Conservation (phyloP, 2,888 invertebrate genomes). For the Gymnoscelis rufifasciata region DNA sequence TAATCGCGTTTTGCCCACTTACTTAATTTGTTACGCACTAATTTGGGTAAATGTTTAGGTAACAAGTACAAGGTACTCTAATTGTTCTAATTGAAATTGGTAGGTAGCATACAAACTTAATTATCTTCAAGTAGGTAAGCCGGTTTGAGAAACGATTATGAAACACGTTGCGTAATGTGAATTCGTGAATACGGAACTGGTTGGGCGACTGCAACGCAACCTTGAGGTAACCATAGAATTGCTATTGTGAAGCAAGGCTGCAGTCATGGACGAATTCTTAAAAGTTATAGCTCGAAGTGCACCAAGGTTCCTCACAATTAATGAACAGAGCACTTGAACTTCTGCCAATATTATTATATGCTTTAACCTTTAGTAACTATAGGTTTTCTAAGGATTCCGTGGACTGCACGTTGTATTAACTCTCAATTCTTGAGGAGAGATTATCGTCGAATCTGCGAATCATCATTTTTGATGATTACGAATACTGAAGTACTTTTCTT, state of each 20-base stretch:
- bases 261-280: neutral
- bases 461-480: no score
- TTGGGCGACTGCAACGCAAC: slow-evolving; percentile 29
- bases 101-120: slow-evolving; percentile 11
- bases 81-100: slow-evolving; percentile 18
- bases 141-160: slow-evolving; percentile 26
- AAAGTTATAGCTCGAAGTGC: no score
- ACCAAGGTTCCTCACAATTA: no score
- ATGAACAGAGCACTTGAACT: no score
- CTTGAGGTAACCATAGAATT: slow-evolving; percentile 35
- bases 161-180: slow-evolving; percentile 27
- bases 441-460: no score
- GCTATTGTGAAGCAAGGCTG: slow-evolving; percentile 22
- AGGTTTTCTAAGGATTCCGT: no score
- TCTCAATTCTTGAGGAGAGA: no score
- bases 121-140: slow-evolving; percentile 9
- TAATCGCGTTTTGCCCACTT: slow-evolving; percentile 1
- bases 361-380: no score
- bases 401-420: no score
- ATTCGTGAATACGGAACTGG: slow-evolving; percentile 38
- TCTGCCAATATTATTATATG: no score
- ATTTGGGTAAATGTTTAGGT: slow-evolving; percentile 18
- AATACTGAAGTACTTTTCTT: no score
- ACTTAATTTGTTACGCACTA: slow-evolving; percentile 10
- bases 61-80: slow-evolving; percentile 13